Conservation (phyloP, 2,113 vertebrate species). For the Perca schrenkii region DNA sequence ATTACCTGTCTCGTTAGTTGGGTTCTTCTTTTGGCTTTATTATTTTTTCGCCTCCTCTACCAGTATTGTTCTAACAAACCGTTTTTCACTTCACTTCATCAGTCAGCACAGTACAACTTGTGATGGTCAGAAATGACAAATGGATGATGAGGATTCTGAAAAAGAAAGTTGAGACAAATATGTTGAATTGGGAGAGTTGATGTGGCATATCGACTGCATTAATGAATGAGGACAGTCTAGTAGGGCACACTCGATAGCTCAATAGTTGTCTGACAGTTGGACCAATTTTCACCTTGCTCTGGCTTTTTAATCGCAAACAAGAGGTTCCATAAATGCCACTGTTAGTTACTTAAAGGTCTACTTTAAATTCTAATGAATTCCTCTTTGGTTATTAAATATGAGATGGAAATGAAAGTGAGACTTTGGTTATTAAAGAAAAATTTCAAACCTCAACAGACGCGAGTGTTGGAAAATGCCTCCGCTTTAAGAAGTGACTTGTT, state of each 20-base stretch:
- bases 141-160: neutral
- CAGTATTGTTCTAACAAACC: slow-evolving; percentile 1
- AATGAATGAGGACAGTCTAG: neutral
- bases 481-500: slow-evolving; percentile 13
- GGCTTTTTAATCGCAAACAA: neutral
- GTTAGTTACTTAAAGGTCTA: neutral
- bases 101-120: neutral
- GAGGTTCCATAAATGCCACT: neutral
- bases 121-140: slow-evolving; percentile 9
- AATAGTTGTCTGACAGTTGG: neutral
- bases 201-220: neutral
- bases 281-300: neutral
- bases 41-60: neutral
- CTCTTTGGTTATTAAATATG: neutral
- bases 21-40: neutral
- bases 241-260: neutral
- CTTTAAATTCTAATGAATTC: neutral
- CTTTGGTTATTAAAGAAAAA: neutral
- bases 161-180: neutral
- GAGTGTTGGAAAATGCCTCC: neutral
- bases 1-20: slow-evolving; percentile 35
- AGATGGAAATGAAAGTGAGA: neutral
- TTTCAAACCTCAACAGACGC: neutral
- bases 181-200: slow-evolving; percentile 10
- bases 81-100: slow-evolving; percentile 8